Evolutionary conservation across 2,797 vertebrate species (phyloP).

Genomic region (Chromis chromis): DNA sequence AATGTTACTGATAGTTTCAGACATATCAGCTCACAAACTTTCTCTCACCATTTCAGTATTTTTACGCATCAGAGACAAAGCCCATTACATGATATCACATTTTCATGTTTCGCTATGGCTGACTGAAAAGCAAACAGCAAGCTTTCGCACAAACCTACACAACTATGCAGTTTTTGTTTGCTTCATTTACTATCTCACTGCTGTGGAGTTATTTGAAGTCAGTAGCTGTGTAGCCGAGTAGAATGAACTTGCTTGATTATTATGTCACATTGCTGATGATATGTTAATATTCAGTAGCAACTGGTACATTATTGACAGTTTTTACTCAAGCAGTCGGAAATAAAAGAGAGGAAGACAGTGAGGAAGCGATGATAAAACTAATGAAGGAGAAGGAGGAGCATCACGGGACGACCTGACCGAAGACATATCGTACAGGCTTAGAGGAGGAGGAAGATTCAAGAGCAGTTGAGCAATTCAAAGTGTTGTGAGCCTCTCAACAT

Average conservation of each 20-base stretch:
- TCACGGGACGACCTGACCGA: slow-evolving; percentile 39
- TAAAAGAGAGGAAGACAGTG: background rate
- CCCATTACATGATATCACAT: slow-evolving; percentile 7
- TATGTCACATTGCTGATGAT: background rate
- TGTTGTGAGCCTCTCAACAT: slow-evolving; percentile 58
- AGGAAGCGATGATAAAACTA: slow-evolving; percentile 7
- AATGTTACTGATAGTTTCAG: background rate
- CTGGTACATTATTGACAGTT: background rate
- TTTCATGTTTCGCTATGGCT: background rate
- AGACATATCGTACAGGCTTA: slow-evolving; percentile 38
- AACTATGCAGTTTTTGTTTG: background rate
- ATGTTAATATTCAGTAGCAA: background rate
- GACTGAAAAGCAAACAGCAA: background rate
- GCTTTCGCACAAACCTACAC: background rate
- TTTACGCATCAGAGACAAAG: slow-evolving; percentile 18
- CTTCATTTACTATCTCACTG: background rate
- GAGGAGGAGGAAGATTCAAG: slow-evolving; percentile 48
- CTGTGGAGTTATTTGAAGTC: background rate
- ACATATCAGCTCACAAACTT: background rate
- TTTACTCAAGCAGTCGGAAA: background rate
- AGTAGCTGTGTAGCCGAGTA: background rate
- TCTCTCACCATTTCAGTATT: slow-evolving; percentile 4
- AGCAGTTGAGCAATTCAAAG: slow-evolving; percentile 59
- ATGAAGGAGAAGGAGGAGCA: slow-evolving; percentile 20
- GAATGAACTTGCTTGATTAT: background rate